Conservation (phyloP, 2,113 vertebrate species). For the Mellivora capensis region DNA sequence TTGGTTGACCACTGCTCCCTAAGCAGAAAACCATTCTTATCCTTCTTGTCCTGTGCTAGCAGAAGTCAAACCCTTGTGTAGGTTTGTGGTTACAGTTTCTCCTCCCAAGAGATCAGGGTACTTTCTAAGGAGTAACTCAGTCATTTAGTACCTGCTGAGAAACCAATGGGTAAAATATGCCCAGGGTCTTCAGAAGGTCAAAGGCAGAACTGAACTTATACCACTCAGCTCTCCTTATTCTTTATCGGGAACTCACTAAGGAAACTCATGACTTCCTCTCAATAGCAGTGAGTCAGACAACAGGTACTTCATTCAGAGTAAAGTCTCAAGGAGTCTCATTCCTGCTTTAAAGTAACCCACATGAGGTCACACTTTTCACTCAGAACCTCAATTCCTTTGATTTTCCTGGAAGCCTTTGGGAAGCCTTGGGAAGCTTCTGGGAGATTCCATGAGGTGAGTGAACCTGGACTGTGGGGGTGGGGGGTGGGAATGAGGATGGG, state of each 20-base stretch:
- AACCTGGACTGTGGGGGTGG: neutral
- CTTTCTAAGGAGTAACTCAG: neutral
- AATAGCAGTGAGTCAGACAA: conserved; percentile 19
- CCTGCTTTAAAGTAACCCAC: neutral
- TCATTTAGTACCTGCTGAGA: neutral
- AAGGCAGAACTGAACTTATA: neutral
- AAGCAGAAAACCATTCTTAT: neutral
- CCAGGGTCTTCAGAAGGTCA: neutral
- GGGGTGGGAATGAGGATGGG: neutral
- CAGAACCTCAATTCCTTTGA: neutral
- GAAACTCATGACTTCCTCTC: conserved; percentile 9
- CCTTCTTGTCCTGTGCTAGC: neutral
- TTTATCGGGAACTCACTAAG: neutral
- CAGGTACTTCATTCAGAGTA: neutral
- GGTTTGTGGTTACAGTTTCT: neutral
- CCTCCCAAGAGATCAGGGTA: neutral
- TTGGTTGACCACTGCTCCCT: neutral
- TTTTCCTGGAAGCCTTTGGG: neutral
- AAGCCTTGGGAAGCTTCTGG: neutral
- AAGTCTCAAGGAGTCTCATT: neutral
- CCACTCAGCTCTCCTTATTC: neutral
- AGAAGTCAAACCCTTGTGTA: neutral
- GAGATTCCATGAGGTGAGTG: neutral
- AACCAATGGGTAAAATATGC: neutral
- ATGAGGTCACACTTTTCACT: neutral